Percentiles rank a stretch among this genome's conserved stretches.
phyloP scores from a whole-genome alignment of 2,888 invertebrate species.

The Pachycephus smyrnensis region DNA sequence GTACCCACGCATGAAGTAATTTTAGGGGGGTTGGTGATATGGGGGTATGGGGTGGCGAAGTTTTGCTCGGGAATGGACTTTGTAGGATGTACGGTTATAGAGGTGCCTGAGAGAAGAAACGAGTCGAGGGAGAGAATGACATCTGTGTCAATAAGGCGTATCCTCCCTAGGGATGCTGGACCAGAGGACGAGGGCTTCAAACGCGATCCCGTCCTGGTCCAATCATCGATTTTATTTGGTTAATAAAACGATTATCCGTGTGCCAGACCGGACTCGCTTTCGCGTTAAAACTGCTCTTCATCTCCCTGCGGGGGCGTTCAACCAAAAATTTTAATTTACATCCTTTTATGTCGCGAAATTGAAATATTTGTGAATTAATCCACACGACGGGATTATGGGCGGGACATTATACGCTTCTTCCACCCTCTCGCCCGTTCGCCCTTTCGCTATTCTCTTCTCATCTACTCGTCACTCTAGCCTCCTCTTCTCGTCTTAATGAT shows the following conservation, averaged over 20 bases:
- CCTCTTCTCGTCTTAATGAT: conserved; percentile 43
- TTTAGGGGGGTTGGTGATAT: background rate
- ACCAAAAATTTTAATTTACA: conserved; percentile 67
- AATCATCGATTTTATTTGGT: conserved; percentile 66
- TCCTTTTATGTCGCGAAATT: conserved; percentile 66
- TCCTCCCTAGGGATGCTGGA: conserved; percentile 45
- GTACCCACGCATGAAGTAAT: background rate
- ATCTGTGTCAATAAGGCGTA: conserved; percentile 66
- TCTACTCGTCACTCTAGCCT: conserved; percentile 22
- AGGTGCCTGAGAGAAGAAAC: background rate
- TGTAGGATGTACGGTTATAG: background rate
- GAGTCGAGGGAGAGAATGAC: conserved; percentile 37
- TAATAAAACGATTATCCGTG: conserved; percentile 64
- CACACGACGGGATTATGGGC: conserved; percentile 59
- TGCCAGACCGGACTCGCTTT: conserved; percentile 32
- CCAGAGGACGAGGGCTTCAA: conserved; percentile 35
- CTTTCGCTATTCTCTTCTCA: conserved; percentile 13
- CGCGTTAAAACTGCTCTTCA: conserved; percentile 36
- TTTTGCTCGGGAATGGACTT: background rate
- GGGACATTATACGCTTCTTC: conserved; percentile 48
- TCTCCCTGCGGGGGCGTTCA: conserved; percentile 51
- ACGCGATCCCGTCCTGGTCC: conserved; percentile 57
- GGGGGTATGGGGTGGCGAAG: background rate
- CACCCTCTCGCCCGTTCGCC: conserved; percentile 12
- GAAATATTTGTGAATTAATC: conserved; percentile 67